A percentile compares a stretch with the other conserved stretches of the same genome.
Conservation (phyloP, 1,140 invertebrate genomes). For the Drosophila ohnishii region DNA sequence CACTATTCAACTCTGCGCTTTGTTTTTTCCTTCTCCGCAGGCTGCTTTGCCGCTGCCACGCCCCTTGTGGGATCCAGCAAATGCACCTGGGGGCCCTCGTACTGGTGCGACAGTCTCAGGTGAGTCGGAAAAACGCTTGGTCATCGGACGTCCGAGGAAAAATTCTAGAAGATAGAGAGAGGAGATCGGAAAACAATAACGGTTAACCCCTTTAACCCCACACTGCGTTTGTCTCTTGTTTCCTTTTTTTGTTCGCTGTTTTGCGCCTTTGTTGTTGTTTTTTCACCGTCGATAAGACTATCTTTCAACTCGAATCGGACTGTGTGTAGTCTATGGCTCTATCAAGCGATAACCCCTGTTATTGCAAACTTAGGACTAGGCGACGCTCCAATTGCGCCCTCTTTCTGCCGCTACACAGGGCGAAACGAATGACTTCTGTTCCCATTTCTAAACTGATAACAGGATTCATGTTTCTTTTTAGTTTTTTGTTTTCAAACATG, state of each 20-base stretch:
- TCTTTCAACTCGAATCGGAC: slow-evolving; percentile 19
- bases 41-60: slow-evolving; percentile 57
- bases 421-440: background rate
- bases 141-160: slow-evolving; percentile 27
- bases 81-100: slow-evolving; percentile 92
- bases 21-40: slow-evolving; percentile 45
- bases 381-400: slow-evolving; percentile 22
- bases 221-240: slow-evolving; percentile 5
- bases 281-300: slow-evolving; percentile 33
- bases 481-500: background rate
- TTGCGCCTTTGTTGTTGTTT: slow-evolving; percentile 24
- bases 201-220: slow-evolving; percentile 40
- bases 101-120: slow-evolving; percentile 92
- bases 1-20: background rate
- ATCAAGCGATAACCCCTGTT: slow-evolving; percentile 40
- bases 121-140: slow-evolving; percentile 61
- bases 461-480: background rate
- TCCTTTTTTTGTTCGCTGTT: slow-evolving; percentile 37
- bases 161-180: slow-evolving; percentile 26
- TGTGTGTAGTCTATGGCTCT: slow-evolving; percentile 6
- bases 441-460: background rate
- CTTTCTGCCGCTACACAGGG: background rate
- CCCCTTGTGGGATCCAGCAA: slow-evolving; percentile 85
- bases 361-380: slow-evolving; percentile 32
- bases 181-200: background rate